phyloP scores from a whole-genome alignment of 1,140 invertebrate species.

The Coptotermes formosanus region DNA sequence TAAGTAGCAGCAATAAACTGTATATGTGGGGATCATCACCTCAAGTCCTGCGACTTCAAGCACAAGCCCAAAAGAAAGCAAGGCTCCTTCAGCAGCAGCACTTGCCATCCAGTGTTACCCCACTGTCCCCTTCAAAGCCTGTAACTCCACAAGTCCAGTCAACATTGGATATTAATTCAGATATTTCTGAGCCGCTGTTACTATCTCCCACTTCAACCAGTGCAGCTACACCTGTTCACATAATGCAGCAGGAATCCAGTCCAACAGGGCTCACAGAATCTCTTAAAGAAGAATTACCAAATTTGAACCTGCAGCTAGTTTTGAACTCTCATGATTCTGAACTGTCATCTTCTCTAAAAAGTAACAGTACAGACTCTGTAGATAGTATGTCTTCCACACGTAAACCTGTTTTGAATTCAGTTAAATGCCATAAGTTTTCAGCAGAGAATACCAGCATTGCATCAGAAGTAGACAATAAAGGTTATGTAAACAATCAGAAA shows the following conservation, averaged over 20 bases:
- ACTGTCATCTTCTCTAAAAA: not conserved
- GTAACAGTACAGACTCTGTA: not conserved
- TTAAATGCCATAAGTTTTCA: not conserved
- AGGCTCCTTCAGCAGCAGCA: constrained; percentile 52
- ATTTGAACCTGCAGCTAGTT: not conserved
- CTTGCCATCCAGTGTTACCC: not conserved
- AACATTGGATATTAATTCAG: constrained; percentile 32
- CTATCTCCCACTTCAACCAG: not conserved
- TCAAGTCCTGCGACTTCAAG: constrained; percentile 66
- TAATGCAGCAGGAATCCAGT: not conserved
- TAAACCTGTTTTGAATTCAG: not conserved
- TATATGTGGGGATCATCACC: constrained; percentile 79
- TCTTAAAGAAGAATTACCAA: not conserved
- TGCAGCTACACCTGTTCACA: no score
- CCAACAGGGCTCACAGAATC: not conserved
- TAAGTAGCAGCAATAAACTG: constrained; percentile 64
- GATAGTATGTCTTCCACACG: not conserved
- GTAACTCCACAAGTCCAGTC: not conserved
- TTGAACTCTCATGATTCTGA: not conserved
- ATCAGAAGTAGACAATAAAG: no score
- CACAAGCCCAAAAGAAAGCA: constrained; percentile 60
- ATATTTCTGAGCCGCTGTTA: not conserved
- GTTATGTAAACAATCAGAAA: not conserved
- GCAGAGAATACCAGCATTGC: not conserved
- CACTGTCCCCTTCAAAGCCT: not conserved